A percentile compares a stretch with the other conserved stretches of the same genome.
phyloP scores from a whole-genome alignment of 2,888 invertebrate genomes.

The Seladonia tumulorum region DNA sequence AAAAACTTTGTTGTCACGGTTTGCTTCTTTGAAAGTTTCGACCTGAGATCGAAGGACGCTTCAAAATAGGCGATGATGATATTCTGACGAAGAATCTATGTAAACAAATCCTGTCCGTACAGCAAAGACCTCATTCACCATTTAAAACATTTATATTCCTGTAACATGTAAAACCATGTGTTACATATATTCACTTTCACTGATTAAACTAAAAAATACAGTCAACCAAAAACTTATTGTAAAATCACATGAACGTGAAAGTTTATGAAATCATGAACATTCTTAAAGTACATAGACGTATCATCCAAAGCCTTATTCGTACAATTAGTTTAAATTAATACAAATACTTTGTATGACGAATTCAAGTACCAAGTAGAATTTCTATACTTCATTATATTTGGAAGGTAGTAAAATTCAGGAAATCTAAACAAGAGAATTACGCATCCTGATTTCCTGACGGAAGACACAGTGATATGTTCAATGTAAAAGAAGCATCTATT shows the following conservation, averaged over 20 bases:
- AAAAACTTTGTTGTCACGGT: constrained; percentile 41
- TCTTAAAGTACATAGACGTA: not conserved
- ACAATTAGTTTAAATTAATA: constrained; percentile 20
- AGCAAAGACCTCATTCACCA: not conserved
- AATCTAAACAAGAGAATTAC: constrained; percentile 17
- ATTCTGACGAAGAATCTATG: not conserved
- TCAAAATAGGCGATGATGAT: constrained; percentile 38
- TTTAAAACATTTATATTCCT: constrained; percentile 20
- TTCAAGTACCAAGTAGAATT: not conserved
- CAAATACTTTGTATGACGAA: not conserved
- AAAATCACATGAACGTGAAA: not conserved
- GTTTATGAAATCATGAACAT: not conserved
- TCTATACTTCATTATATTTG: not conserved
- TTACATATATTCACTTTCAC: not conserved
- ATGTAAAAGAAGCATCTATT: constrained; percentile 6
- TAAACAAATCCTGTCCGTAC: constrained; percentile 2
- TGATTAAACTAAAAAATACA: not conserved
- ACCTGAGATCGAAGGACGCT: constrained; percentile 23
- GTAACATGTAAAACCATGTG: constrained; percentile 19
- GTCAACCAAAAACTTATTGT: not conserved
- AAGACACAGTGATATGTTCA: constrained; percentile 9
- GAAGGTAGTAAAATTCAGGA: constrained; percentile 5
- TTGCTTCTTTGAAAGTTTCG: constrained; percentile 24
- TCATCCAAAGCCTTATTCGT: not conserved
- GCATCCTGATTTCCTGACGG: constrained; percentile 39